Evolutionary conservation across 2,888 invertebrate species (phyloP).

Genomic region (Globia sparganii): DNA sequence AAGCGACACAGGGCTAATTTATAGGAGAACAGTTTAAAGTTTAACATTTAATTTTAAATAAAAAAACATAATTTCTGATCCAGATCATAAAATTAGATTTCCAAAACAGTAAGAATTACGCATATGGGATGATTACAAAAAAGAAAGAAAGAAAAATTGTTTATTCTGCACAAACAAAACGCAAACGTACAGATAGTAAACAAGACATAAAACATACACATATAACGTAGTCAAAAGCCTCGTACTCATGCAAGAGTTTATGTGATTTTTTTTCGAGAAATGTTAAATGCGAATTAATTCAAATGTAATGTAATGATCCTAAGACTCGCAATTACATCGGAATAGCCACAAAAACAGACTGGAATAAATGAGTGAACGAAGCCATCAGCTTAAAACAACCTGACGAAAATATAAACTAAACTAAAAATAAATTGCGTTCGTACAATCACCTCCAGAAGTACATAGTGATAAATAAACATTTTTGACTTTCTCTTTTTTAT

Average conservation of each 20-base stretch:
- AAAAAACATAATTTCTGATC: neutral
- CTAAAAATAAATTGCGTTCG: neutral
- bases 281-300: constrained; percentile 11
- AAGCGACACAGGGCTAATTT: neutral
- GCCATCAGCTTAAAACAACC: neutral
- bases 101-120: too few relatives aligned
- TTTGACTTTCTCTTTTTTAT: neutral
- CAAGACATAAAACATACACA: too few relatives aligned
- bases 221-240: too few relatives aligned
- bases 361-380: neutral
- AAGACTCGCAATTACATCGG: neutral
- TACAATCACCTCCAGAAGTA: neutral
- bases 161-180: too few relatives aligned
- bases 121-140: too few relatives aligned
- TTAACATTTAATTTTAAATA: neutral
- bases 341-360: neutral
- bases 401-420: constrained; percentile 11
- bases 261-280: neutral
- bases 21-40: neutral
- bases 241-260: too few relatives aligned
- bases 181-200: too few relatives aligned
- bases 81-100: neutral
- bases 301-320: neutral
- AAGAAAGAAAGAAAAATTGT: too few relatives aligned
- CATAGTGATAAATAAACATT: neutral